Evolutionary conservation across 1,140 invertebrate species (phyloP).

Genomic region (Pachypsylla venusta): DNA sequence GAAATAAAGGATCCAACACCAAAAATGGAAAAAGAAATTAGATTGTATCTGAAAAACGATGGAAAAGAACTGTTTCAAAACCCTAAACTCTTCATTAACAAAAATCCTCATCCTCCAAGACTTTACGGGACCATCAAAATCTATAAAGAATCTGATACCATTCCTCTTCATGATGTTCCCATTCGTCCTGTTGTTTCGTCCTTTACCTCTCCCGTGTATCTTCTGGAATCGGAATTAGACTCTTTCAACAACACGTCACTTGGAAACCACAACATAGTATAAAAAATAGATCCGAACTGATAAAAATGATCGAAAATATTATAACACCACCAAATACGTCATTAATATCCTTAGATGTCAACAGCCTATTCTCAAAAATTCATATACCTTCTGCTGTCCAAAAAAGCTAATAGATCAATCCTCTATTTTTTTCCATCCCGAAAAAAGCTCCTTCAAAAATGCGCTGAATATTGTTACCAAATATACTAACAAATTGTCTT

Average conservation of each 20-base stretch:
- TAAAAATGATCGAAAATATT: neutral
- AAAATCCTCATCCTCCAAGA: neutral
- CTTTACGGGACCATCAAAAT: neutral
- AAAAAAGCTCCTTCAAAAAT: too few relatives aligned
- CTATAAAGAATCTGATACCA: neutral
- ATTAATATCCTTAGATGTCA: neutral
- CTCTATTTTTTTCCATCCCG: too few relatives aligned
- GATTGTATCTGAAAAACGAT: neutral
- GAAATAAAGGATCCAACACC: neutral
- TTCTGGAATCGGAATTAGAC: neutral
- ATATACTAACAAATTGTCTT: too few relatives aligned
- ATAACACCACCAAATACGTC: neutral
- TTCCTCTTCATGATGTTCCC: neutral
- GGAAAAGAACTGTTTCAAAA: neutral
- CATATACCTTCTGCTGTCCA: neutral
- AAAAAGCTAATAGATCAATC: too few relatives aligned
- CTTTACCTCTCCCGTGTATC: neutral
- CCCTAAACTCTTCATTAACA: neutral
- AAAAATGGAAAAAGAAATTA: neutral
- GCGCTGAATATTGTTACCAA: too few relatives aligned
- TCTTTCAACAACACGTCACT: neutral
- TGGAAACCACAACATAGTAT: neutral
- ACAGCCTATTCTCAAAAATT: neutral
- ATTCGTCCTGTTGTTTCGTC: neutral
- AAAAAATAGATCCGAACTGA: neutral